Evolutionary conservation across 2,113 vertebrate species (phyloP).

Genomic region (Indicator maculatus): DNA sequence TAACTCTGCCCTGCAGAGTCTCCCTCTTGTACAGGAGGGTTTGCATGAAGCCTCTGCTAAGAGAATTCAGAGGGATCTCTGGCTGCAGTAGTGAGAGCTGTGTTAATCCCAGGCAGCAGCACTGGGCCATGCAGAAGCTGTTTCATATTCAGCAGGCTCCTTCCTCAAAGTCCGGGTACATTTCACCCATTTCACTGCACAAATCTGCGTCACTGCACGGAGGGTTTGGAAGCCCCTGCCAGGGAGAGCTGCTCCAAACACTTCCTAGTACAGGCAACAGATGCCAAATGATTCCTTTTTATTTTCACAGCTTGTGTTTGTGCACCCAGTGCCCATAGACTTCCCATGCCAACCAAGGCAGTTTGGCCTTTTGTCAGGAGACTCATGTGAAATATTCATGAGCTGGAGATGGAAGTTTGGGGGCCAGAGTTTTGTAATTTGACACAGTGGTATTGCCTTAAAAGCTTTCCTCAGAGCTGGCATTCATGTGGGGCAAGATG

Average conservation of each 20-base stretch:
- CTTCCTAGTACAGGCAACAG: slow-evolving; percentile 39
- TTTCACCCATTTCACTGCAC: slow-evolving; percentile 23
- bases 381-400: slow-evolving; percentile 50
- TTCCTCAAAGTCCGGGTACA: slow-evolving; percentile 13
- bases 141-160: slow-evolving; percentile 33
- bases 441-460: background rate
- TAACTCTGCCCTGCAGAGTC: background rate
- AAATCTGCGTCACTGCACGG: slow-evolving; percentile 15
- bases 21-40: background rate
- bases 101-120: background rate
- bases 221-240: slow-evolving; percentile 17
- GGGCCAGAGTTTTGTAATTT: slow-evolving; percentile 1
- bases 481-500: background rate
- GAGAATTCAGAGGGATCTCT: background rate
- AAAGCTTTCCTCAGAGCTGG: background rate
- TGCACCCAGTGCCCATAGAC: slow-evolving; percentile 27
- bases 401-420: background rate
- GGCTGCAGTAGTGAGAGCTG: background rate
- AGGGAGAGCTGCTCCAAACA: slow-evolving; percentile 25
- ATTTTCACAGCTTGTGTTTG: slow-evolving; percentile 67
- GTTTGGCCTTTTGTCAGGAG: slow-evolving; percentile 47
- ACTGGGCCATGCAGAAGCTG: slow-evolving; percentile 3
- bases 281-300: slow-evolving; percentile 62
- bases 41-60: background rate
- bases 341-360: slow-evolving; percentile 46